phyloP scores from a whole-genome alignment of 1,140 invertebrate species.

The Littorina saxatilis region DNA sequence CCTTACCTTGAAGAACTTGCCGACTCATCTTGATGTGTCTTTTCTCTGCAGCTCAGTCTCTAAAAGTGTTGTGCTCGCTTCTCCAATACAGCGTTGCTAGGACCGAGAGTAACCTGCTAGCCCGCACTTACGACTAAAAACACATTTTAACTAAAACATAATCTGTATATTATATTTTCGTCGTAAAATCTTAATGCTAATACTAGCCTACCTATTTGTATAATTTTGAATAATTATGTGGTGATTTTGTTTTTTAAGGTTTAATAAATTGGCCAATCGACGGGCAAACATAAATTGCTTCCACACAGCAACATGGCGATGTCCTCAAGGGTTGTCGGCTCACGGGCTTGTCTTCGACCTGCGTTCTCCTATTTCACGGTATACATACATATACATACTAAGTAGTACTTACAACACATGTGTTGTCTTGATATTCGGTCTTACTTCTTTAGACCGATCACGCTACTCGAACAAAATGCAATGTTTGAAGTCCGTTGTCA shows the following conservation, averaged over 20 bases:
- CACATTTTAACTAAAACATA: background rate
- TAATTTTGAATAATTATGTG: too few species aligned
- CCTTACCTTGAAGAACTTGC: conserved; percentile 74
- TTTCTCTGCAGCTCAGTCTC: background rate
- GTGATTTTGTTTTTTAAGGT: background rate
- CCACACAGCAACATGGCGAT: conserved; percentile 8
- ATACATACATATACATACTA: too few species aligned
- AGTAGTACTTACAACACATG: too few species aligned
- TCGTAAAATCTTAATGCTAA: too few species aligned
- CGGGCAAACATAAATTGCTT: background rate
- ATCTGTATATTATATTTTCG: too few species aligned
- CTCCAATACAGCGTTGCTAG: conserved; percentile 19
- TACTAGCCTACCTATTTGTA: too few species aligned
- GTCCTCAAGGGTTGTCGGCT: background rate
- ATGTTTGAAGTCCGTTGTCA: too few species aligned
- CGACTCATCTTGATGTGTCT: conserved; percentile 70
- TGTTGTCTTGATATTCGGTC: too few species aligned
- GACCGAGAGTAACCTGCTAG: conserved; percentile 11
- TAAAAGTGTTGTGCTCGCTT: background rate
- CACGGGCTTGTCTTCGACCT: background rate
- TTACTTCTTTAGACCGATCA: too few species aligned
- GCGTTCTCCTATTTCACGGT: background rate
- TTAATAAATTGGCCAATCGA: too few species aligned
- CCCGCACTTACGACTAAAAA: background rate
- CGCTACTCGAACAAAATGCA: too few species aligned